Base-by-base conservation (phyloP, 2,888 invertebrate species). In the Andrena bucephala region DNA sequence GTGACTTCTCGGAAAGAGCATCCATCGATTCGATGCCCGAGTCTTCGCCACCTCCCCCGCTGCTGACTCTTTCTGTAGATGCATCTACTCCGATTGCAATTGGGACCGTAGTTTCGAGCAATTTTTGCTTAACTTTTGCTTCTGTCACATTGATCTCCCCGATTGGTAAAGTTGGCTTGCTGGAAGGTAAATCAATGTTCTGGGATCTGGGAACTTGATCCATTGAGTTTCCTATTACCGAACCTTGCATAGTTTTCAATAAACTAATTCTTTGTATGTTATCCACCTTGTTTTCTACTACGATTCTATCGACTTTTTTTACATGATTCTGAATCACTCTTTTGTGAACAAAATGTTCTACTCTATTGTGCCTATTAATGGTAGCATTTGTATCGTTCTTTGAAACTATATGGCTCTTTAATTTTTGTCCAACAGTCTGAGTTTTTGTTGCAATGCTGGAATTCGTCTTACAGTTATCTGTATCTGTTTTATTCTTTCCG, bases 1-100 rank as follows among this genome's bases (percentile, higher is more conserved):
- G 97, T 84, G 97, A 97, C 93, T 98, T 98, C 93, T 98, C 98
- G 27, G 98, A 98, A n/a, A 98, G 94, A 2, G 98, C 98, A 93
- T 98, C 98, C 98, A 98, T 98, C 52, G 98, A 98, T 93, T 98
- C 98, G 76, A 98, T 98, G 20, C 98, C 98, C 76, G 98, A 98
- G 94, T 98, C 98, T 92, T 98, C 98, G 62, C 98, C 98, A 90
- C 96, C 96, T 27, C 90, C 90, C 48, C 92, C 89, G 36, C 89
- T 90, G 74, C 88, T 88, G 29, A 88, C 90, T 81, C 92, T 89
- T 72, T 93, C 92, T 3, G 87, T 72, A 54, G 60, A 90, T 24
- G 89, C 85, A 24, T 92, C 92, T 13, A 91, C 91, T 16, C 90
- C 89, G 20, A 91, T 91, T 52, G 89, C 90, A 4, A 91, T 89